phyloP scores from a whole-genome alignment of 1,140 invertebrate species.

The Berghia stephanieae region DNA sequence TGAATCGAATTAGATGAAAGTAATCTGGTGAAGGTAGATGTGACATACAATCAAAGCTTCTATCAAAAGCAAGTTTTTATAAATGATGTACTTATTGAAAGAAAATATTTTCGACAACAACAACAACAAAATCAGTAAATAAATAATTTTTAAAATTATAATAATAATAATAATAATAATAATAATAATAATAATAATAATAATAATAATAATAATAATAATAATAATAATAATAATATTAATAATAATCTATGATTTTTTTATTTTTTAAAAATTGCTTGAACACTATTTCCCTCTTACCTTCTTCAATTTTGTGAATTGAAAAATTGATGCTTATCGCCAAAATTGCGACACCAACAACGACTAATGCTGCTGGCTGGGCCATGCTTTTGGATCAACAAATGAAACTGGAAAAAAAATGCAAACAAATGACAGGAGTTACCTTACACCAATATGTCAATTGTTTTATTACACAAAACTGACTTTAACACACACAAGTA shows the following conservation, averaged over 20 bases:
- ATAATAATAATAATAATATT: not conserved
- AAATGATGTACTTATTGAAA: too few species aligned
- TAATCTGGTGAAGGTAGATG: too few species aligned
- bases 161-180: not conserved
- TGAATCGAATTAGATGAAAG: too few species aligned
- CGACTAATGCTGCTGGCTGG: slow-evolving; percentile 36
- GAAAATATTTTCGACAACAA: not conserved
- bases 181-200: not conserved
- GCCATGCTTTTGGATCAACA: slow-evolving; percentile 41
- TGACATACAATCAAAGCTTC: too few species aligned
- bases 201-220: not conserved
- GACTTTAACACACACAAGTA: too few species aligned
- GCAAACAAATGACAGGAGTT: too few species aligned
- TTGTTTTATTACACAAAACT: too few species aligned
- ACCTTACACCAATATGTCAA: too few species aligned
- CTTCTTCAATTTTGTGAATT: slow-evolving; percentile 86
- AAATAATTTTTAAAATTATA: not conserved
- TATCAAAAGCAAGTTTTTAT: too few species aligned
- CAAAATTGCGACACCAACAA: slow-evolving; percentile 33
- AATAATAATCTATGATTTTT: too few species aligned
- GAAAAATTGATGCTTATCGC: slow-evolving; percentile 72
- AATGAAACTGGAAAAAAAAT: slow-evolving; percentile 8
- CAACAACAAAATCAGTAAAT: not conserved
- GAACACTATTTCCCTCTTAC: slow-evolving; percentile 44
- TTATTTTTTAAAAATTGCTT: not conserved